Percentiles rank a stretch among this genome's conserved stretches.
Conservation (phyloP, 2,797 vertebrate genomes). For the Argentina silus region DNA sequence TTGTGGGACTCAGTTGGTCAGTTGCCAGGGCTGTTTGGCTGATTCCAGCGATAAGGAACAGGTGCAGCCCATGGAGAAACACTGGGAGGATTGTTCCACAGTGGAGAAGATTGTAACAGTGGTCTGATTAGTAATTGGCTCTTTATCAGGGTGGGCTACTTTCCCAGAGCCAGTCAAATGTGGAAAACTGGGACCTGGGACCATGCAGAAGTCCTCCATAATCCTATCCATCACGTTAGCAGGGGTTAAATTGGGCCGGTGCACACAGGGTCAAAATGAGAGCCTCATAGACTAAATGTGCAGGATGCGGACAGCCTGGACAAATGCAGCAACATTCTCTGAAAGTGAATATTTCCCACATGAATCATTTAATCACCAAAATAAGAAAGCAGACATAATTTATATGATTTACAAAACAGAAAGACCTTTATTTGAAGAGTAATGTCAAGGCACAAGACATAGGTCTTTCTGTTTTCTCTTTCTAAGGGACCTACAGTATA, state of each 20-base stretch:
- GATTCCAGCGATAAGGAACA: conserved; percentile 21
- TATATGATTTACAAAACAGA: conserved; percentile 36
- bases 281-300: too few species aligned
- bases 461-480: conserved; percentile 26
- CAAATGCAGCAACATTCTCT: too few species aligned
- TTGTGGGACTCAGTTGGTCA: not conserved
- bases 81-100: conserved; percentile 14
- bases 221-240: too few species aligned
- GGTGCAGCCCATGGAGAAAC: conserved; percentile 1
- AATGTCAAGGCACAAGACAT: conserved; percentile 58
- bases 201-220: not conserved
- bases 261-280: not conserved
- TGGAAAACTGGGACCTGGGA: conserved; percentile 21
- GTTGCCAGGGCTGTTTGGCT: not conserved
- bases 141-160: not conserved
- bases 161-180: conserved; percentile 10
- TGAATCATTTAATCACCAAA: too few species aligned
- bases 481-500: conserved; percentile 4
- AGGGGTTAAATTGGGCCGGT: not conserved
- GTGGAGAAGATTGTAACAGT: not conserved
- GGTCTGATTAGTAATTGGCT: not conserved
- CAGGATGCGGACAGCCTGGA: too few species aligned
- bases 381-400: not conserved
- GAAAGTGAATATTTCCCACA: too few species aligned
- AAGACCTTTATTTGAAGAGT: conserved; percentile 59